Base-by-base conservation (phyloP, 2,797 vertebrate species). In the Mionectes olivaceus region DNA sequence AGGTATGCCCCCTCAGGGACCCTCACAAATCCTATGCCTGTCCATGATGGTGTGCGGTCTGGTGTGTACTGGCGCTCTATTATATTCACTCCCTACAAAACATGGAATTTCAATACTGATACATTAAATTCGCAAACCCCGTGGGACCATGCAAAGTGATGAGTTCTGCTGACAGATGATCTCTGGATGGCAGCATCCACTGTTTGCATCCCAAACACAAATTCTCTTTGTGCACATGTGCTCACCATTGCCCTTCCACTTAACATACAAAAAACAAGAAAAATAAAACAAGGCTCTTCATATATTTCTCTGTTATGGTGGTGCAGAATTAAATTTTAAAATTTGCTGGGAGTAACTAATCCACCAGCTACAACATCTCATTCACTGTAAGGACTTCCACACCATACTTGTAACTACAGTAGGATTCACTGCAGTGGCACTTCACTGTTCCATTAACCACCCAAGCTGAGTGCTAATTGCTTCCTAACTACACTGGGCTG, bases 31-130 rank as follows among this genome's bases (percentile, higher is more conserved):
- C 99, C 99, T 4, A 98, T 94, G 77, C 99, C 99, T 6, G 99
- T 99, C 99, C 99, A 99, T 15, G 99, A 99, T 0, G 99, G 99
- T 15, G 94, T 98, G 43, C 98, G 98, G 94, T 99, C 99, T 23
- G 98, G 98, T 2, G 98, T 98, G 81, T 98, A 98, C 24, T 98
- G 98, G 63, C 99, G 98, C 10, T 98, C 98, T 61, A 99, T 97
- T 56, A 99, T 83, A 0, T 85, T 98, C 87, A 99, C 98, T 19
- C 98, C 99, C 99, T 99, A 64, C 16, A 74, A 84, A 83, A 79
- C 43, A 77, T 43, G 33, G 13, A 28, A 21, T 19, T 87, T 80
- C 55, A 81, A 7, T n/a, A 75, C 24, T 9, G 2, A 81, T 30
- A 28, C 39, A 35, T 11, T 50, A 82, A 25, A 83, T 56, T 1